Percentiles rank a stretch among this genome's conserved stretches.
Evolutionary conservation across 1,140 invertebrate species (phyloP).

Genomic region (Lerema accius): DNA sequence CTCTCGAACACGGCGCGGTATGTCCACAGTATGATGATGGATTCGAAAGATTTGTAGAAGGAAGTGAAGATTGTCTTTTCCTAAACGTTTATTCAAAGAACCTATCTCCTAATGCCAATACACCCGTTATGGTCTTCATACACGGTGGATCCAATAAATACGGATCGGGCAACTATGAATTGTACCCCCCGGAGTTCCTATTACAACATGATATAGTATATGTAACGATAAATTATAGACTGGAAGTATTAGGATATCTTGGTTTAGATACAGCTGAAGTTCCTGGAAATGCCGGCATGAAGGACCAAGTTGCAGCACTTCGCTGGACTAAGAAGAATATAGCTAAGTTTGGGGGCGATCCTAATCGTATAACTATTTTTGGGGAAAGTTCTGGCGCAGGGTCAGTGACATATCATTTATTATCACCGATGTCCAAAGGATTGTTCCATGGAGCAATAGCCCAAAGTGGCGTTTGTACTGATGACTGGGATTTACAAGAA

Average conservation of each 20-base stretch:
- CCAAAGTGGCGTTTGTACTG: constrained; percentile 85
- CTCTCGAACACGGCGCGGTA: constrained; percentile 61
- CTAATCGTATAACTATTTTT: constrained; percentile 87
- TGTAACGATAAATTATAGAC: constrained; percentile 86
- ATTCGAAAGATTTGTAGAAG: constrained; percentile 50
- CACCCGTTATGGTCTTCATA: constrained; percentile 84
- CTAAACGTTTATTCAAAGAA: constrained; percentile 83
- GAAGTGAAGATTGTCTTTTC: constrained; percentile 84
- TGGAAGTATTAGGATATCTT: constrained; percentile 85
- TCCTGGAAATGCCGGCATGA: constrained; percentile 85
- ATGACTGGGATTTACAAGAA: constrained; percentile 58
- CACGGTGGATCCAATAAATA: constrained; percentile 84
- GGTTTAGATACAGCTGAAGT: constrained; percentile 81
- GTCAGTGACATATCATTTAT: constrained; percentile 86
- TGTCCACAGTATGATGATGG: constrained; percentile 57
- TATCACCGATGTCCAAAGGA: constrained; percentile 86
- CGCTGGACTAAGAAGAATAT: constrained; percentile 69
- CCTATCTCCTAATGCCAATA: constrained; percentile 34
- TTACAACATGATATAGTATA: constrained; percentile 85
- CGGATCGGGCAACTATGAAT: constrained; percentile 78
- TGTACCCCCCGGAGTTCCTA: constrained; percentile 84
- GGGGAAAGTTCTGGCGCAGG: constrained; percentile 88
- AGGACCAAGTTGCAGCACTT: constrained; percentile 84
- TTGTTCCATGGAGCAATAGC: constrained; percentile 76
- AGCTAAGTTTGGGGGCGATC: constrained; percentile 87